These are phyloP conservation scores for Lutraria rhynchaena DNA, from an alignment of 1,140 invertebrate genomes.

Conservation along the genomic window DNA sequence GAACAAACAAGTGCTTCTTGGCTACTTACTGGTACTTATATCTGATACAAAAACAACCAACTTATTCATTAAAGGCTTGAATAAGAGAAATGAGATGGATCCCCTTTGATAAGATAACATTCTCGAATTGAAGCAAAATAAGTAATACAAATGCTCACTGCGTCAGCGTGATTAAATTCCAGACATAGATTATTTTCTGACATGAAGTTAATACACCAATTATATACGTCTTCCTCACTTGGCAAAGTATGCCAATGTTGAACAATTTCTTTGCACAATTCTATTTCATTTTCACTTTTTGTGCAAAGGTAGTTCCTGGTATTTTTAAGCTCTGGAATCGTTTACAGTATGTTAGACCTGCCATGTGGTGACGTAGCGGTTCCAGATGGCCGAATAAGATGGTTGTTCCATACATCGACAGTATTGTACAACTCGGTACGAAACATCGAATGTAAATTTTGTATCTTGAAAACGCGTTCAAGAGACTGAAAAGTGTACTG, in stretches of 20 bases:
- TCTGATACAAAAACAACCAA: too few relatives aligned
- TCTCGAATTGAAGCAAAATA: too few relatives aligned
- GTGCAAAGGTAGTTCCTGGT: constrained; percentile 28
- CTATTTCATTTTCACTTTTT: constrained; percentile 38
- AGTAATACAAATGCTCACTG: too few relatives aligned
- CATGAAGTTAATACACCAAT: constrained; percentile 53
- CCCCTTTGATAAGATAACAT: too few relatives aligned
- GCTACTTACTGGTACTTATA: too few relatives aligned
- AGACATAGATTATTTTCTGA: constrained; percentile 42
- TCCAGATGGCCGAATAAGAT: constrained; percentile 47
- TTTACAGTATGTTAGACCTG: constrained; percentile 4
- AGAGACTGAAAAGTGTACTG: too few relatives aligned
- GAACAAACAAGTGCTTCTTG: too few relatives aligned
- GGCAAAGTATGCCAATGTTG: not conserved
- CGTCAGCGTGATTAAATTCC: too few relatives aligned
- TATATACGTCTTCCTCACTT: constrained; percentile 32
- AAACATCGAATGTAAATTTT: constrained; percentile 22
- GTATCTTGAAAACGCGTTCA: too few relatives aligned
- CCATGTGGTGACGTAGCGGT: constrained; percentile 33
- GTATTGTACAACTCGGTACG: not conserved
- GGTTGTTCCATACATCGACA: constrained; percentile 40
- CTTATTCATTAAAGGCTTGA: too few relatives aligned
- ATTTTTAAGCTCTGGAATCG: constrained; percentile 29
- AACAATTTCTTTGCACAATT: constrained; percentile 37
- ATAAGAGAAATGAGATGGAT: too few relatives aligned